Evolutionary conservation across 1,140 invertebrate genomes (phyloP).

Genomic region (Ostrea edulis): DNA sequence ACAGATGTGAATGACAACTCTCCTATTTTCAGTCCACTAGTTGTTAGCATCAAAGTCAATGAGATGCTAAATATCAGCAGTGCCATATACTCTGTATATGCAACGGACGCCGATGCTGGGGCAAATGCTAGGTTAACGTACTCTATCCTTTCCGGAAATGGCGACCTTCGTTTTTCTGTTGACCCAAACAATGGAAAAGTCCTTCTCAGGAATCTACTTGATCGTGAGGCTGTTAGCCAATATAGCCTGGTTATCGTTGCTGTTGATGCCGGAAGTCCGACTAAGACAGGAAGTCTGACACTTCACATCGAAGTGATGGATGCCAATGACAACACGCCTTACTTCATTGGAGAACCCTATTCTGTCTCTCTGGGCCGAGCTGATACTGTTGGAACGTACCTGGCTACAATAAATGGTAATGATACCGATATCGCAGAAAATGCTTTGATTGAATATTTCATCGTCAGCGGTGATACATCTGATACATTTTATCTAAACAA

Average conservation of each 20-base stretch:
- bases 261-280: constrained; percentile 88
- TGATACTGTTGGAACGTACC: constrained; percentile 80
- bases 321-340: constrained; percentile 63
- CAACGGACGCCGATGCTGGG: constrained; percentile 93
- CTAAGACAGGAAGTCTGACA: constrained; percentile 47
- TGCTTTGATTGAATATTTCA: constrained; percentile 69
- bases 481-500: constrained; percentile 78
- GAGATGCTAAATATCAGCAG: constrained; percentile 94
- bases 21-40: constrained; percentile 84
- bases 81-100: constrained; percentile 91
- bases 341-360: constrained; percentile 79
- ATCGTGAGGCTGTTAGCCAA: constrained; percentile 92
- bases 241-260: constrained; percentile 93
- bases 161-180: constrained; percentile 89
- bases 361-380: constrained; percentile 94
- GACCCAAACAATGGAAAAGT: constrained; percentile 84
- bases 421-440: constrained; percentile 46
- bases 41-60: constrained; percentile 84
- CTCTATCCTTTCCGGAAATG: constrained; percentile 87
- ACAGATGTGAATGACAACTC: constrained; percentile 95
- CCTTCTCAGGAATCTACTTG: constrained; percentile 92
- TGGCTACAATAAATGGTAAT: constrained; percentile 79
- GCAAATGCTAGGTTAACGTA: constrained; percentile 93
- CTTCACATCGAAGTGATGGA: constrained; percentile 62
- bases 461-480: constrained; percentile 70